A percentile compares a stretch with the other conserved stretches of the same genome.
Evolutionary conservation across 2,888 invertebrate species (phyloP).

Genomic region (Nemotelus pantherinus): DNA sequence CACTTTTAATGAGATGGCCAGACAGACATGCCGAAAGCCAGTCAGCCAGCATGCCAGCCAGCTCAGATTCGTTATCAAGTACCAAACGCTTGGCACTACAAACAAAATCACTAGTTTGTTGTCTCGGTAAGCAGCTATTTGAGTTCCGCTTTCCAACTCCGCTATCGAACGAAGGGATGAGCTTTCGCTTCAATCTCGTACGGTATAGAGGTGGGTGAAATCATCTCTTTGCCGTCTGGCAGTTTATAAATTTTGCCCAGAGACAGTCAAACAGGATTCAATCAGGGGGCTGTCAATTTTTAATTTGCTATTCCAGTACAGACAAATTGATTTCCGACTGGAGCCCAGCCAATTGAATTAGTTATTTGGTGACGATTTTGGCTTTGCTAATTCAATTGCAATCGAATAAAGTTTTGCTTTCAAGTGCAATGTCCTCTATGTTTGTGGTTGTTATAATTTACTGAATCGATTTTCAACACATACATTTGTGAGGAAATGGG

Average conservation of each 20-base stretch:
- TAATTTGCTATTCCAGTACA: conserved; percentile 27
- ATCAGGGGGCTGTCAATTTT: conserved; percentile 40
- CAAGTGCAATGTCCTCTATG: too few species aligned
- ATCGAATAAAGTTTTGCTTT: conserved; percentile 1
- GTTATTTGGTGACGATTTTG: conserved; percentile 38
- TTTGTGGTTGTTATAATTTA: too few species aligned
- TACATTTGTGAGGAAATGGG: too few species aligned
- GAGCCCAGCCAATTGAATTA: conserved; percentile 30
- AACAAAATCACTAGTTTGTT: conserved; percentile 1
- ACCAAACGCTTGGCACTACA: not conserved
- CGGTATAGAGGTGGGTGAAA: not conserved
- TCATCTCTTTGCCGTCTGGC: conserved; percentile 36
- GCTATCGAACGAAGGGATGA: not conserved
- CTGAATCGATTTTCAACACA: too few species aligned
- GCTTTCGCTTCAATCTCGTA: not conserved
- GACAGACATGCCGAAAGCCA: not conserved
- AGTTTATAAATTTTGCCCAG: conserved; percentile 13
- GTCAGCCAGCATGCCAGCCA: not conserved
- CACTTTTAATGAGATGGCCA: conserved; percentile 14
- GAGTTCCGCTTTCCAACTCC: not conserved
- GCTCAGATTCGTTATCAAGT: conserved; percentile 3
- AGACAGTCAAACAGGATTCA: conserved; percentile 32
- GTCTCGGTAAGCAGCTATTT: conserved; percentile 10
- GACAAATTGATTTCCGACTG: conserved; percentile 16
- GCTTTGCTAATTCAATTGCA: conserved; percentile 24